phyloP scores from a whole-genome alignment of 2,888 invertebrate genomes.

The Chirona hameri region DNA sequence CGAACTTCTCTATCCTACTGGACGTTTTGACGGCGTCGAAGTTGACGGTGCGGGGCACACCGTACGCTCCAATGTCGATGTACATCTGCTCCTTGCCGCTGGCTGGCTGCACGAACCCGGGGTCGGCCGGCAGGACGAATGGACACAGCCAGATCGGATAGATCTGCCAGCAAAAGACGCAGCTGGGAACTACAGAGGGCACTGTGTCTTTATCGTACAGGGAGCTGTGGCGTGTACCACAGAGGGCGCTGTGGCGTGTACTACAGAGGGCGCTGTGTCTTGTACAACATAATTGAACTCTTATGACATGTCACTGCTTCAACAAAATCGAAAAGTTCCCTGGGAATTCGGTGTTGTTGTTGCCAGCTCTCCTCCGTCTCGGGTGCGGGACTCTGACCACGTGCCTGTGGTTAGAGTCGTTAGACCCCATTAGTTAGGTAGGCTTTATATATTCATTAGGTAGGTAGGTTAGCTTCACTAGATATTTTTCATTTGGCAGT shows the following conservation, averaged over 20 bases:
- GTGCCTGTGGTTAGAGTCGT: too few species aligned
- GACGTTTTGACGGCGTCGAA: slow-evolving; percentile 64
- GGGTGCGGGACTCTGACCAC: too few species aligned
- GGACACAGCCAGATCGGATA: slow-evolving; percentile 83
- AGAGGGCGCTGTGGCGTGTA: neutral
- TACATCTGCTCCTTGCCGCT: slow-evolving; percentile 58
- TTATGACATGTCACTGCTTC: too few species aligned
- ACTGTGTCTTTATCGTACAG: neutral
- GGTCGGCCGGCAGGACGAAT: slow-evolving; percentile 63
- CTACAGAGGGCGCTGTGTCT: neutral
- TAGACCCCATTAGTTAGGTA: too few species aligned
- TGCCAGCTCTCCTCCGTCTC: too few species aligned
- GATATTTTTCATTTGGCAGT: too few species aligned
- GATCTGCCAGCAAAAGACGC: slow-evolving; percentile 52
- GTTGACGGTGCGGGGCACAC: slow-evolving; percentile 60
- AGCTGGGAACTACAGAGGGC: neutral
- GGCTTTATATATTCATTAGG: too few species aligned
- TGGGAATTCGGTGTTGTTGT: too few species aligned
- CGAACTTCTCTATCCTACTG: slow-evolving; percentile 65
- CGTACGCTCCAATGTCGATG: slow-evolving; percentile 78
- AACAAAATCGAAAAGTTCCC: too few species aligned
- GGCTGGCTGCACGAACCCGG: slow-evolving; percentile 65
- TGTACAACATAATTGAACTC: too few species aligned
- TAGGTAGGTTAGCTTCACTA: too few species aligned
- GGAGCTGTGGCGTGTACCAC: neutral